These are phyloP conservation scores for Stomatorhinus walkeri DNA, from an alignment of 2,797 vertebrate species.

Conservation along the genomic window DNA sequence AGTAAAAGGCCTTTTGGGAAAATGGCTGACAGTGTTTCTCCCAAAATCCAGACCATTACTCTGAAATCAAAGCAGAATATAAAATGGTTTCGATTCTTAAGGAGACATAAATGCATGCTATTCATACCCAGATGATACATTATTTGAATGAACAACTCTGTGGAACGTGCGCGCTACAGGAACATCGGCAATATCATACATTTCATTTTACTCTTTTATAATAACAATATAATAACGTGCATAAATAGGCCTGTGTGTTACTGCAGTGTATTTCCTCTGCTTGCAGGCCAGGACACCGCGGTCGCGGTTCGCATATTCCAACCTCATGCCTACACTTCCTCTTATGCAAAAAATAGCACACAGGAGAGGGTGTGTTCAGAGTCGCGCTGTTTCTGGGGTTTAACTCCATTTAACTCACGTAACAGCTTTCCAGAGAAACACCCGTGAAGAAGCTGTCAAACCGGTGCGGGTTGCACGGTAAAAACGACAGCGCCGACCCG, in stretches of 20 bases:
- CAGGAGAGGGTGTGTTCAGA: background rate
- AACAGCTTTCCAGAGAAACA: background rate
- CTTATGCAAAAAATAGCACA: background rate
- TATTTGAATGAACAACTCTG: background rate
- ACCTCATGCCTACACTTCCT: background rate
- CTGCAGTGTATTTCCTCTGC: background rate
- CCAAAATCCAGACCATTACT: background rate
- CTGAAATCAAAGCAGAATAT: background rate
- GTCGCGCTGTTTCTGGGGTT: background rate
- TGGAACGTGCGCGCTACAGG: background rate
- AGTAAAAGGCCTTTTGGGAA: background rate
- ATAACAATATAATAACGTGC: background rate
- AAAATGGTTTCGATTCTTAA: background rate
- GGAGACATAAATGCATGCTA: background rate
- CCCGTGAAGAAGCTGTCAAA: background rate
- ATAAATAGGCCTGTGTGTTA: background rate
- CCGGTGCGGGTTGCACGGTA: background rate
- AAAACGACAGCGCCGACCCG: background rate
- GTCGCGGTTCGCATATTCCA: background rate
- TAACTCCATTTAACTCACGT: background rate
- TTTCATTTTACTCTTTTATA: background rate
- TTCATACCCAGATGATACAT: background rate
- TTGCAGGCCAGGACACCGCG: background rate
- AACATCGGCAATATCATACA: background rate
- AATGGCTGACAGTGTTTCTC: background rate